Conservation (phyloP, 2,888 invertebrate species). For the Meteorus cinctellus region DNA sequence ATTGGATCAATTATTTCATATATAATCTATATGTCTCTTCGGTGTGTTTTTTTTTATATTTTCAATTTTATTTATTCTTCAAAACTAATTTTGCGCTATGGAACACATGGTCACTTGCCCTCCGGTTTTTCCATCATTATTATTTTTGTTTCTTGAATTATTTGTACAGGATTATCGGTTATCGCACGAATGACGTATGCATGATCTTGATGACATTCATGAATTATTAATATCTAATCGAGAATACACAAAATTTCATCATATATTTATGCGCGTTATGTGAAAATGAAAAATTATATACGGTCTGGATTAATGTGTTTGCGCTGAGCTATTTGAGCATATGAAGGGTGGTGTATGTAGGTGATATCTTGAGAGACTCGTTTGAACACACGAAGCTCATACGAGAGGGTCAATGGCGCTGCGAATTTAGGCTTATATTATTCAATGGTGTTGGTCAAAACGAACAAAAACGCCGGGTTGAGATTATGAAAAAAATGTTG, state of each 20-base stretch:
- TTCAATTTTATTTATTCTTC: slow-evolving; percentile 31
- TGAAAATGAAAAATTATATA: not conserved
- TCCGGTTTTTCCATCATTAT: slow-evolving; percentile 37
- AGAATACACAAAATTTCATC: not conserved
- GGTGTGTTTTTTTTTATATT: slow-evolving; percentile 44
- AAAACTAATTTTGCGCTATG: slow-evolving; percentile 40
- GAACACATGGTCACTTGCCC: slow-evolving; percentile 59
- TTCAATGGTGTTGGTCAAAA: not conserved
- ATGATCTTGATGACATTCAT: slow-evolving; percentile 2
- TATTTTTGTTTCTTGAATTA: slow-evolving; percentile 27
- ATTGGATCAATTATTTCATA: slow-evolving; percentile 34
- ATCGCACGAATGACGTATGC: slow-evolving; percentile 9
- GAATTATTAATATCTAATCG: not conserved
- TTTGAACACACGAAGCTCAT: not conserved
- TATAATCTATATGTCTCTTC: slow-evolving; percentile 28
- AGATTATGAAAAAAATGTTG: too few species aligned
- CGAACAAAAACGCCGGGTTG: too few species aligned
- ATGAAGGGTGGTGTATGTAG: not conserved
- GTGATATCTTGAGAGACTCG: not conserved
- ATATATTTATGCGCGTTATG: not conserved
- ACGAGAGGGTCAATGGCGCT: not conserved
- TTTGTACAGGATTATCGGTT: slow-evolving; percentile 41
- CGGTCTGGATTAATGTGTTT: slow-evolving; percentile 38
- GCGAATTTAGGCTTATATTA: not conserved
- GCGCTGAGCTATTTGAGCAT: slow-evolving; percentile 25